These are phyloP conservation scores for Quadroppia sp. DNA, from an alignment of 2,888 invertebrate genomes.

Conservation along the genomic window DNA sequence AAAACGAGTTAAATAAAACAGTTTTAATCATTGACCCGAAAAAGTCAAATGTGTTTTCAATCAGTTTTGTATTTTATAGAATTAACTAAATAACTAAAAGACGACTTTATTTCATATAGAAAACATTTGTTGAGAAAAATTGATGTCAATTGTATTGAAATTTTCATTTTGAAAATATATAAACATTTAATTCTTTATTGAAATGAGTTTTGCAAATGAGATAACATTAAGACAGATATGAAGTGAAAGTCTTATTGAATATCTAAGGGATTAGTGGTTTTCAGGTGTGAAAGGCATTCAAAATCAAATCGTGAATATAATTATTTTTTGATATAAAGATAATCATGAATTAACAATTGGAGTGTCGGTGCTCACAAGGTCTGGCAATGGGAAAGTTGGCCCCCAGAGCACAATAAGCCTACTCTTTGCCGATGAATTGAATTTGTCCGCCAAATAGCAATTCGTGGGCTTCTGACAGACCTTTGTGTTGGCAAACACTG, in stretches of 20 bases:
- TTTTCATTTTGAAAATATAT: too few relatives aligned
- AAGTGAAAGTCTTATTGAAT: background rate
- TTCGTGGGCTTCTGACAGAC: slow-evolving; percentile 12
- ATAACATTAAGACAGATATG: background rate
- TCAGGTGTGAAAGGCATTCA: slow-evolving; percentile 20
- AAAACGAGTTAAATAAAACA: too few relatives aligned
- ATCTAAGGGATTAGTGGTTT: background rate
- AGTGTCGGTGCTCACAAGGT: slow-evolving; percentile 11
- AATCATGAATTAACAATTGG: slow-evolving; percentile 24
- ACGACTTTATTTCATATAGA: too few relatives aligned
- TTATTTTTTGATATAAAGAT: slow-evolving; percentile 14
- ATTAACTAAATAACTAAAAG: too few relatives aligned
- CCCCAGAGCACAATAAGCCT: slow-evolving; percentile 17
- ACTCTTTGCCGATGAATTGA: background rate
- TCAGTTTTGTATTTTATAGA: too few relatives aligned
- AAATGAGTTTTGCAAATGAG: too few relatives aligned
- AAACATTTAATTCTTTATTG: too few relatives aligned
- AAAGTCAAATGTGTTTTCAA: too few relatives aligned
- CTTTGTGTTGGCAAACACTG: background rate
- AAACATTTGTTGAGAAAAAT: background rate
- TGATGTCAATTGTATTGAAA: background rate
- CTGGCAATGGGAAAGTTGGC: slow-evolving; percentile 12
- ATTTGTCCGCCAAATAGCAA: background rate
- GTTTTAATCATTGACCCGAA: too few relatives aligned
- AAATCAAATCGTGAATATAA: slow-evolving; percentile 21